Conservation (phyloP, 2,888 invertebrate genomes). For the Xanthorhoe spadicearia region DNA sequence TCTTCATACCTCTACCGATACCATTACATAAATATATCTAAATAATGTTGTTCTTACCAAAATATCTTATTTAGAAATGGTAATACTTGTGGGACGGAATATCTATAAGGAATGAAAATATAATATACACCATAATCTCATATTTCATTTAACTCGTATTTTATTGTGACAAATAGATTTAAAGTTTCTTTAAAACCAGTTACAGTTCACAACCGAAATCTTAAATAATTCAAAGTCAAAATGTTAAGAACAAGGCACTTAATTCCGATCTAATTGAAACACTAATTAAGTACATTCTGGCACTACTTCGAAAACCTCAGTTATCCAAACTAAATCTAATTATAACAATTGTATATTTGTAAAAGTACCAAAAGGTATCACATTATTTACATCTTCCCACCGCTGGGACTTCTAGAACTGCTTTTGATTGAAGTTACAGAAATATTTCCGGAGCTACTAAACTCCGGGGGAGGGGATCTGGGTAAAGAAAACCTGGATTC, state of each 20-base stretch:
- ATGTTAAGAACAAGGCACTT: conserved; percentile 38
- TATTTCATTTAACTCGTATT: conserved; percentile 52
- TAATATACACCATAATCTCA: conserved; percentile 44
- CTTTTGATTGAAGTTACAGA: conserved; percentile 87
- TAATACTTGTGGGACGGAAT: conserved; percentile 79
- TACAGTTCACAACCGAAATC: conserved; percentile 40
- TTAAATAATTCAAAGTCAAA: conserved; percentile 29
- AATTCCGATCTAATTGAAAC: conserved; percentile 14
- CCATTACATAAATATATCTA: conserved; percentile 27
- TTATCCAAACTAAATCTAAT: conserved; percentile 25
- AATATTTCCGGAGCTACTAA: conserved; percentile 77
- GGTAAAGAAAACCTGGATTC: conserved; percentile 74
- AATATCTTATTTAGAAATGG: conserved; percentile 55
- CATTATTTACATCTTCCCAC: conserved; percentile 63
- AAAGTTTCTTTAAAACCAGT: conserved; percentile 16
- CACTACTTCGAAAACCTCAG: conserved; percentile 22
- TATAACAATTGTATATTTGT: conserved; percentile 43
- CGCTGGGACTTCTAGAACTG: conserved; percentile 84
- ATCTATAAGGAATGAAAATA: conserved; percentile 46
- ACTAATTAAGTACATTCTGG: conserved; percentile 26
- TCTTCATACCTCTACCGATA: conserved; percentile 44
- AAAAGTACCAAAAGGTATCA: conserved; percentile 43
- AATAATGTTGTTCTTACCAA: conserved; percentile 38
- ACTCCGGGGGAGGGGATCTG: conserved; percentile 70
- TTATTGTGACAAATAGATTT: conserved; percentile 35